phyloP scores from a whole-genome alignment of 2,888 invertebrate genomes.

The Orthonevra nobilis region DNA sequence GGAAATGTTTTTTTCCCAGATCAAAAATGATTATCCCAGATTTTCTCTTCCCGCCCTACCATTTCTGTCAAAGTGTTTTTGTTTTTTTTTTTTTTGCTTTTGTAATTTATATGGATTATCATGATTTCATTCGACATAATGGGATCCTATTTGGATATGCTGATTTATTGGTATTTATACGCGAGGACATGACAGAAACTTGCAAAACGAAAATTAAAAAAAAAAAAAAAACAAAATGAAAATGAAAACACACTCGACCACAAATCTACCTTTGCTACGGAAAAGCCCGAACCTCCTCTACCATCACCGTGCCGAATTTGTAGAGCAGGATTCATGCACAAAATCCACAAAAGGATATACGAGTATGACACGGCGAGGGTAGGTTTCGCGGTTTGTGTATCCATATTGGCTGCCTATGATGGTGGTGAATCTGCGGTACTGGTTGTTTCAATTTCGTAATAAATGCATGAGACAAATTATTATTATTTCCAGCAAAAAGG shows the following conservation, averaged over 20 bases:
- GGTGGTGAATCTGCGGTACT: conserved; percentile 43
- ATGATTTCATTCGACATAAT: conserved; percentile 64
- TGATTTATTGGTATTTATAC: conserved; percentile 67
- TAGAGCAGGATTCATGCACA: conserved; percentile 31
- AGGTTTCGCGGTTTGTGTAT: conserved; percentile 54
- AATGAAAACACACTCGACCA: neutral
- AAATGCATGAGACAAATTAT: conserved; percentile 70
- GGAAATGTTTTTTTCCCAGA: too few species aligned
- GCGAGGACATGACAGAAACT: conserved; percentile 37
- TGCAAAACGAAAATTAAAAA: conserved; percentile 8
- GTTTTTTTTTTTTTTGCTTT: too few species aligned
- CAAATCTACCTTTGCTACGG: neutral
- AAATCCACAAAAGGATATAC: conserved; percentile 51
- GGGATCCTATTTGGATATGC: conserved; percentile 58
- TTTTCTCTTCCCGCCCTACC: too few species aligned
- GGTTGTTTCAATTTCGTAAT: conserved; percentile 65
- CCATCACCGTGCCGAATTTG: conserved; percentile 11
- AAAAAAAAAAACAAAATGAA: neutral
- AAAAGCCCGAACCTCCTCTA: neutral
- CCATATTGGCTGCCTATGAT: conserved; percentile 51
- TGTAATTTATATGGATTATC: conserved; percentile 41
- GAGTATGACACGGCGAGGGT: conserved; percentile 47
- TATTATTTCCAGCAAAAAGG: conserved; percentile 62
- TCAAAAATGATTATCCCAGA: too few species aligned
- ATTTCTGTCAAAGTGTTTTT: too few species aligned